A percentile compares a stretch with the other conserved stretches of the same genome.
Evolutionary conservation across 2,113 vertebrate genomes (phyloP).

Genomic region (Planiliza haematocheilus): DNA sequence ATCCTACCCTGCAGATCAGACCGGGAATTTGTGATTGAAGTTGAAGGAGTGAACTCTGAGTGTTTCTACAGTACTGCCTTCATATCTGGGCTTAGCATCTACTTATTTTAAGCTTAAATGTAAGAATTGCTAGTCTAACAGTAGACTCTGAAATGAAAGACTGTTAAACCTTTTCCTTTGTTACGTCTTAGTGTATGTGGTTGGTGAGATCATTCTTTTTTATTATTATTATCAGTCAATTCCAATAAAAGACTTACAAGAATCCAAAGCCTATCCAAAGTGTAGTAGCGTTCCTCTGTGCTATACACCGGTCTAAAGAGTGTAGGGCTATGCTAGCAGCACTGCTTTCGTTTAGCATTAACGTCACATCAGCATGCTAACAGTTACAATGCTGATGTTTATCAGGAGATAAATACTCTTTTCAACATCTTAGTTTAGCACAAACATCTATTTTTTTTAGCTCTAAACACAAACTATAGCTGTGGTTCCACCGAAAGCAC

Average conservation of each 20-base stretch:
- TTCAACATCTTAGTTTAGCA: too few relatives aligned
- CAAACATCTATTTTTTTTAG: not conserved
- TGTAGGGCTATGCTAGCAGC: not conserved
- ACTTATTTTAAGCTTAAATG: slow-evolving; percentile 1
- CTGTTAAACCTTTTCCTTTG: not conserved
- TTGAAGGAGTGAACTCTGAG: not conserved
- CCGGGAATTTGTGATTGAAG: slow-evolving; percentile 1
- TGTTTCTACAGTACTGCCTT: not conserved
- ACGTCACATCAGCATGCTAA: not conserved
- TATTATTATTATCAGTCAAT: not conserved
- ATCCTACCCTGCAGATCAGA: slow-evolving; percentile 13
- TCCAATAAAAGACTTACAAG: not conserved
- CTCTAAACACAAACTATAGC: not conserved
- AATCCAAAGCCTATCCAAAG: not conserved
- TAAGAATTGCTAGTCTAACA: not conserved
- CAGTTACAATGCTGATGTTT: not conserved
- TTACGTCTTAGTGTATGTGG: not conserved
- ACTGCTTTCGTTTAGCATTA: not conserved
- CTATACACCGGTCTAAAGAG: not conserved
- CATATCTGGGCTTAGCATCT: slow-evolving; percentile 8
- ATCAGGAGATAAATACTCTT: not conserved
- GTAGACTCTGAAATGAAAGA: not conserved
- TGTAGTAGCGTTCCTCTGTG: not conserved
- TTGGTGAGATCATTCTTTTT: not conserved
- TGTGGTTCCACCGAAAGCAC: too few relatives aligned